A percentile compares a stretch with the other conserved stretches of the same genome.
phyloP scores from a whole-genome alignment of 2,888 invertebrate genomes.

The Sceliomorpha sp. region DNA sequence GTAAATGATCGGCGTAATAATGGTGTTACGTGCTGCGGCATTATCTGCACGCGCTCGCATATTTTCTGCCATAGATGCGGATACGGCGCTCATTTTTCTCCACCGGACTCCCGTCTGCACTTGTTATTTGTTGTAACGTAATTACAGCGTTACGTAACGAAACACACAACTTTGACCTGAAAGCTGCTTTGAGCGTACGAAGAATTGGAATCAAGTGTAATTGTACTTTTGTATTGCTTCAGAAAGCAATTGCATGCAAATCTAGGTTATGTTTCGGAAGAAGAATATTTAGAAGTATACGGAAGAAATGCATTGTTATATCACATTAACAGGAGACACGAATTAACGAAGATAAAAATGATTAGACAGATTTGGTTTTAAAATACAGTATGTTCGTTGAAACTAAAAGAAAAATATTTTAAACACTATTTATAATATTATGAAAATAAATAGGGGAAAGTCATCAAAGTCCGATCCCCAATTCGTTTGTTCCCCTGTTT shows the following conservation, averaged over 20 bases:
- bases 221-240: neutral
- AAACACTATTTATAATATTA: too few species aligned
- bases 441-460: too few species aligned
- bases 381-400: too few species aligned
- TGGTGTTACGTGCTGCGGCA: constrained; percentile 58
- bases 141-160: constrained; percentile 12
- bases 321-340: too few species aligned
- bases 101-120: constrained; percentile 14
- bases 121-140: constrained; percentile 17
- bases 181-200: neutral
- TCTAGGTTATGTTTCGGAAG: neutral
- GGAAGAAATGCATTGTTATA: too few species aligned
- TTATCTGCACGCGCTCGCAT: constrained; percentile 78
- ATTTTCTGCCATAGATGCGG: constrained; percentile 58
- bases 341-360: too few species aligned
- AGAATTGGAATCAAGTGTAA: neutral
- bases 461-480: too few species aligned
- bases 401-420: too few species aligned
- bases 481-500: too few species aligned
- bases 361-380: too few species aligned
- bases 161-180: constrained; percentile 11
- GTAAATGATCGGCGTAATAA: constrained; percentile 69
- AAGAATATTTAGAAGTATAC: too few species aligned
- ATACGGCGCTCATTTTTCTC: constrained; percentile 13
- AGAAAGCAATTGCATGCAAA: neutral